Percentiles rank a stretch among this genome's conserved stretches.
These are phyloP conservation scores for Erpetoichthys calabaricus DNA, from an alignment of 2,797 vertebrate genomes.

Conservation along the genomic window DNA sequence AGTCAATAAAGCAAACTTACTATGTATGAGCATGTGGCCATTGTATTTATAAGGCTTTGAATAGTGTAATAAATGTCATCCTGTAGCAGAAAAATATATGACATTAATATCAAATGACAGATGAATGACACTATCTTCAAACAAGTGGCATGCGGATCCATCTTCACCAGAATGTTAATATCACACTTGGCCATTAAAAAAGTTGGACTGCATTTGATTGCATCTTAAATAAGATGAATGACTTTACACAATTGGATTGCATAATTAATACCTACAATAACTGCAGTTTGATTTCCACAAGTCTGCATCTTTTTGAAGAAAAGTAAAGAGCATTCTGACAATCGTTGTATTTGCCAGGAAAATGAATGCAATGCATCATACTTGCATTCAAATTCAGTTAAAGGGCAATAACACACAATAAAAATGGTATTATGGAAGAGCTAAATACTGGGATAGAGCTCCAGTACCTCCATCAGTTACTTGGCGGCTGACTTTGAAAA, in stretches of 20 bases:
- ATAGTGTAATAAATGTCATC: slow-evolving; percentile 24
- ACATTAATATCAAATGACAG: slow-evolving; percentile 20
- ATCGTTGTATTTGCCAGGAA: too few relatives aligned
- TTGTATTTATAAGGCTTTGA: slow-evolving; percentile 15
- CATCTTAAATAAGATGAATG: not conserved
- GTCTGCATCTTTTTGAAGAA: too few relatives aligned
- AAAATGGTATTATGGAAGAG: too few relatives aligned
- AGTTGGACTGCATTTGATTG: not conserved
- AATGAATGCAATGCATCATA: too few relatives aligned
- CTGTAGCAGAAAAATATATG: slow-evolving; percentile 15
- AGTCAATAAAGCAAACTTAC: slow-evolving; percentile 19
- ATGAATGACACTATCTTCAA: slow-evolving; percentile 25
- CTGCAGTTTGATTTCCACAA: too few relatives aligned
- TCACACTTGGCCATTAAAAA: not conserved
- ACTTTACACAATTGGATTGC: not conserved
- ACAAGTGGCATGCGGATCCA: slow-evolving; percentile 17
- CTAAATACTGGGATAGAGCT: too few relatives aligned
- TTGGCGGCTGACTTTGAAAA: too few relatives aligned
- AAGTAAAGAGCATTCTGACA: too few relatives aligned
- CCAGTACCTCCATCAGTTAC: too few relatives aligned
- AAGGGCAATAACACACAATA: too few relatives aligned
- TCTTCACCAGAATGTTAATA: slow-evolving; percentile 6
- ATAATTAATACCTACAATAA: not conserved
- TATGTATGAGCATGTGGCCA: slow-evolving; percentile 21
- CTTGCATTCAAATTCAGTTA: too few relatives aligned